Percentiles rank a stretch among this genome's conserved stretches.
phyloP scores from a whole-genome alignment of 2,797 vertebrate species.

The Odontamblyopus rebecca region DNA sequence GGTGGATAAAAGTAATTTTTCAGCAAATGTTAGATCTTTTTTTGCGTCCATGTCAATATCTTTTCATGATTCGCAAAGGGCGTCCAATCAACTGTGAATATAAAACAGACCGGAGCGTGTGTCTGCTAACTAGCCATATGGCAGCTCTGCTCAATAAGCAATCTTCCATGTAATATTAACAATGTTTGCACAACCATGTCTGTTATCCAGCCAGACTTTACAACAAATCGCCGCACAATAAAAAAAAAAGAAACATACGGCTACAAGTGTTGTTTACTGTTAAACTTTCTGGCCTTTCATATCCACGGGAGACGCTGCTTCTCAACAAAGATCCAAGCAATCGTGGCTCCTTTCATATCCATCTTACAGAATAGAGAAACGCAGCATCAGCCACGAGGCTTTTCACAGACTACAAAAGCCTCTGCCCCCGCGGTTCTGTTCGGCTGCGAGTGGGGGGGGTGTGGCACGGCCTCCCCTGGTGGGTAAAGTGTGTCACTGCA shows the following conservation, averaged over 20 bases:
- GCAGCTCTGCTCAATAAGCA: slow-evolving; percentile 10
- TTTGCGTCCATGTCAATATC: not conserved
- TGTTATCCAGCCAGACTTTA: slow-evolving; percentile 4
- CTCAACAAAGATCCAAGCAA: slow-evolving; percentile 37
- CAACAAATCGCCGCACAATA: not conserved
- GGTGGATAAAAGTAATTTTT: not conserved
- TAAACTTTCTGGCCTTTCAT: slow-evolving; percentile 47
- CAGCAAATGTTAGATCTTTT: not conserved
- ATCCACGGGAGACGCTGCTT: slow-evolving; percentile 27
- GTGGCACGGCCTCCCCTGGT: not conserved
- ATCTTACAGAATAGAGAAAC: slow-evolving; percentile 43
- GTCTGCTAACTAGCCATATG: slow-evolving; percentile 2
- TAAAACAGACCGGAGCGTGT: not conserved
- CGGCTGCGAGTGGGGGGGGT: not conserved
- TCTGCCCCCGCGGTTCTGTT: slow-evolving; percentile 34
- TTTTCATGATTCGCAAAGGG: slow-evolving; percentile 4
- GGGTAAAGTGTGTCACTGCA: not conserved
- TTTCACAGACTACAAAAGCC: slow-evolving; percentile 28
- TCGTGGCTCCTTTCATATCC: slow-evolving; percentile 33
- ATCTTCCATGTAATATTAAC: slow-evolving; percentile 3
- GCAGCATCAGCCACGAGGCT: not conserved
- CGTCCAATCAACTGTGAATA: slow-evolving; percentile 5
- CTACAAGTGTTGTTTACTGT: slow-evolving; percentile 40
- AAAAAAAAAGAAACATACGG: not conserved
- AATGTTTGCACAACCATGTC: not conserved